Evolutionary conservation across 2,888 invertebrate species (phyloP).

Genomic region (Lasioglossum villosulum): DNA sequence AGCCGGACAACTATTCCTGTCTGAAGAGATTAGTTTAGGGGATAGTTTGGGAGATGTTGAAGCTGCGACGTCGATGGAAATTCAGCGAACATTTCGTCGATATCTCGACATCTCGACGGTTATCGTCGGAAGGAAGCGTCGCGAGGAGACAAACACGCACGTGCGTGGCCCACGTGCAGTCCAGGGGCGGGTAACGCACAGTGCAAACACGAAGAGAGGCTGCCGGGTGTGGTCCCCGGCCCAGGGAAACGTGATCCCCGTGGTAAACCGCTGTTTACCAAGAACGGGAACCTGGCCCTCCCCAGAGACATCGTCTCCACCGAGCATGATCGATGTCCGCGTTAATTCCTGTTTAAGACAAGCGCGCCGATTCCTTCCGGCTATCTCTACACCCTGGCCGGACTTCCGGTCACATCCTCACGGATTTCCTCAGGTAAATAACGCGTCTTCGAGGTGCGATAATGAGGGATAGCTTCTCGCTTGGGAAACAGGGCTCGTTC

Average conservation of each 20-base stretch:
- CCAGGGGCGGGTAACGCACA: constrained; percentile 66
- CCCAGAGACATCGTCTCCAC: constrained; percentile 47
- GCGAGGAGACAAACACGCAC: constrained; percentile 65
- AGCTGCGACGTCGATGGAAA: not conserved
- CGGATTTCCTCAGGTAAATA: constrained; percentile 44
- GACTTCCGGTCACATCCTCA: constrained; percentile 56
- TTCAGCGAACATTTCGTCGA: not conserved
- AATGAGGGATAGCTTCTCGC: constrained; percentile 50
- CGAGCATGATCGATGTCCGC: constrained; percentile 77
- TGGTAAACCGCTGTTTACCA: constrained; percentile 81
- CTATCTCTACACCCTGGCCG: constrained; percentile 41
- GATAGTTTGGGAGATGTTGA: not conserved
- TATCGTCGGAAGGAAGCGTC: constrained; percentile 69
- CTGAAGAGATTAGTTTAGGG: not conserved
- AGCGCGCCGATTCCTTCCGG: constrained; percentile 59
- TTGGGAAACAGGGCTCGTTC: constrained; percentile 9
- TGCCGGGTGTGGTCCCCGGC: constrained; percentile 74
- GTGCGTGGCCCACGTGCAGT: constrained; percentile 73
- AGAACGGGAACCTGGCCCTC: constrained; percentile 70
- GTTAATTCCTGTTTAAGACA: constrained; percentile 75
- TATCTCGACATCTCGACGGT: constrained; percentile 52
- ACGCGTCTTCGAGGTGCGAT: constrained; percentile 48
- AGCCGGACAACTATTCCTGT: too few species aligned
- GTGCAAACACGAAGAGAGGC: constrained; percentile 76
- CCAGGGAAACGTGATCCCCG: constrained; percentile 81